Percentiles rank a stretch among this genome's conserved stretches.
Evolutionary conservation across 2,113 vertebrate species (phyloP).

Genomic region (Tretioscincus oriximinensis): DNA sequence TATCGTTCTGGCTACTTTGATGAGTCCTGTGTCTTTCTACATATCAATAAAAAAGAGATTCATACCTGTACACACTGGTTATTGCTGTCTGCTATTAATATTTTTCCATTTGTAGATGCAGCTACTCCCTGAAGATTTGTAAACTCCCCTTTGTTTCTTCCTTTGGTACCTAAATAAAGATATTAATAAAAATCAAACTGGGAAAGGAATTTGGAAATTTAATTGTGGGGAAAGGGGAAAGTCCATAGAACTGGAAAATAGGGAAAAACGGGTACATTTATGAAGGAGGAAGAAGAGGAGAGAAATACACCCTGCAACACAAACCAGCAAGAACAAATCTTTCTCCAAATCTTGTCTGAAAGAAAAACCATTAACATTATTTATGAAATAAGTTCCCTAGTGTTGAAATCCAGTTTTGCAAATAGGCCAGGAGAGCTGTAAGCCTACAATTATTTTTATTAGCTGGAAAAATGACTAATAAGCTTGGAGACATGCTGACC

Average conservation of each 20-base stretch:
- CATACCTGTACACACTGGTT: slow-evolving; percentile 99
- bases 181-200: slow-evolving; percentile 44
- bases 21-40: neutral
- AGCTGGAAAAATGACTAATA: neutral
- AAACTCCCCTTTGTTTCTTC: slow-evolving; percentile 98
- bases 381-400: too few relatives aligned
- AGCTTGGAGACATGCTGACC: neutral
- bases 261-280: neutral
- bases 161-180: slow-evolving; percentile 88
- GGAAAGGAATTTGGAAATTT: slow-evolving; percentile 3
- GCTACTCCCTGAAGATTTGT: slow-evolving; percentile 97
- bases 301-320: neutral
- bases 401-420: neutral
- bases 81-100: slow-evolving; percentile 97
- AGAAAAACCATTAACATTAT: neutral
- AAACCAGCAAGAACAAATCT: neutral
- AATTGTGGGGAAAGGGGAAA: neutral
- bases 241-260: neutral
- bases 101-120: slow-evolving; percentile 86
- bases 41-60: neutral
- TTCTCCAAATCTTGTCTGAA: neutral
- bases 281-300: neutral
- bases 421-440: neutral
- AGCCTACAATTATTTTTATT: neutral
- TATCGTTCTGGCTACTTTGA: neutral